Percentiles rank a stretch among this genome's conserved stretches.
These are phyloP conservation scores for Anoncus sp. DNA, from an alignment of 2,888 invertebrate genomes.

Conservation along the genomic window DNA sequence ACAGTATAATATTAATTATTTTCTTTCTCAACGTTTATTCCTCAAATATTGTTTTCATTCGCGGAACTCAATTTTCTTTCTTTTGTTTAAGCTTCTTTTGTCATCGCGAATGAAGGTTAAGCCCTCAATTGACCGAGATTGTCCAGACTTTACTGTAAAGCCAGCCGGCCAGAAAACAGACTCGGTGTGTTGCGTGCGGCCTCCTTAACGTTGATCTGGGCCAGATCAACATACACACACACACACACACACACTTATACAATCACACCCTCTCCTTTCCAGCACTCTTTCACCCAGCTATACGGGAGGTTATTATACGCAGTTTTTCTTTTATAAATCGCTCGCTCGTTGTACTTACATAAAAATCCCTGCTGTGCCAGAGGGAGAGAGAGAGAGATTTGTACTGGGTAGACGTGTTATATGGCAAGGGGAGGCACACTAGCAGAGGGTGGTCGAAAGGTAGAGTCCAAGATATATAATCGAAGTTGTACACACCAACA, in stretches of 20 bases:
- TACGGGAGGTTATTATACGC: conserved; percentile 66
- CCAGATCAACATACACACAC: conserved; percentile 76
- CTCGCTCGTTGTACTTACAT: conserved; percentile 40
- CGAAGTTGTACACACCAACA: conserved; percentile 22
- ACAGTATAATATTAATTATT: too few species aligned
- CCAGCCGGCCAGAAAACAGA: conserved; percentile 65
- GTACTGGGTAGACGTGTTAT: conserved; percentile 20
- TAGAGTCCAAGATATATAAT: conserved; percentile 19
- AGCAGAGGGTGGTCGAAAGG: neutral
- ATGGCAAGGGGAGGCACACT: conserved; percentile 10
- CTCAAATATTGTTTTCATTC: neutral
- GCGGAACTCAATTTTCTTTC: conserved; percentile 3
- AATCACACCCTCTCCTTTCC: conserved; percentile 22
- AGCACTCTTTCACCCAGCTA: conserved; percentile 50
- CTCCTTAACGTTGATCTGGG: conserved; percentile 80
- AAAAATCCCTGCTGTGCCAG: conserved; percentile 30
- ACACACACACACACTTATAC: conserved; percentile 54
- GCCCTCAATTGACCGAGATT: conserved; percentile 64
- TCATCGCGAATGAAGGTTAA: conserved; percentile 62
- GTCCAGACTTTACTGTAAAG: conserved; percentile 62
- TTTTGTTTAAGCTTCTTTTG: conserved; percentile 22
- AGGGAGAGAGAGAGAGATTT: conserved; percentile 14
- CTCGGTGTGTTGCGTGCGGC: conserved; percentile 76
- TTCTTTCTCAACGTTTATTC: neutral
- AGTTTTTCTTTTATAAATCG: conserved; percentile 65